Evolutionary conservation across 2,113 vertebrate genomes (phyloP).

Genomic region (Chroicocephalus ridibundus): DNA sequence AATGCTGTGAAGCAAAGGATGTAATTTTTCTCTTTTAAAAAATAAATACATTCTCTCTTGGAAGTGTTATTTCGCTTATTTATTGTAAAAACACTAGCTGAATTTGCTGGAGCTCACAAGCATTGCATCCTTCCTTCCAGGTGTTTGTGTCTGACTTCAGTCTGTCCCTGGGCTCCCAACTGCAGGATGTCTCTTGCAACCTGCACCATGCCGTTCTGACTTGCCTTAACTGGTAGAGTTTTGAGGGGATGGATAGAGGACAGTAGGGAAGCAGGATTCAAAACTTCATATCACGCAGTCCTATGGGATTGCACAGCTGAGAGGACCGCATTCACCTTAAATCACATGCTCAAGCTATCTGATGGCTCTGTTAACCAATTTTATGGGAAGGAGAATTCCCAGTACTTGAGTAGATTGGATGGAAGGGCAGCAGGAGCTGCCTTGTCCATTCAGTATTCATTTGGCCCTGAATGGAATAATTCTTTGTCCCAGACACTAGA

Average conservation of each 20-base stretch:
- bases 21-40: neutral
- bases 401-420: neutral
- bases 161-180: neutral
- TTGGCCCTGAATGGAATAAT: neutral
- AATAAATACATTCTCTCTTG: neutral
- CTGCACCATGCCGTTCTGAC: neutral
- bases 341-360: neutral
- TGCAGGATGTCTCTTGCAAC: neutral
- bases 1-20: neutral
- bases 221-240: neutral
- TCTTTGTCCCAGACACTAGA: neutral
- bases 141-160: neutral
- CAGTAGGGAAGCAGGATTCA: neutral
- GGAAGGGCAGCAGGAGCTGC: neutral
- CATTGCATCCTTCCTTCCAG: neutral
- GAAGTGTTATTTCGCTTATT: neutral
- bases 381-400: neutral
- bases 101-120: neutral
- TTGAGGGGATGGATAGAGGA: neutral
- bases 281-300: neutral
- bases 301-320: neutral
- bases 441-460: neutral
- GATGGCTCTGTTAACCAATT: neutral
- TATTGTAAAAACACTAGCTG: neutral
- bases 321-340: neutral